Conservation (phyloP, 2,113 vertebrate species). For the Sprattus sprattus region DNA sequence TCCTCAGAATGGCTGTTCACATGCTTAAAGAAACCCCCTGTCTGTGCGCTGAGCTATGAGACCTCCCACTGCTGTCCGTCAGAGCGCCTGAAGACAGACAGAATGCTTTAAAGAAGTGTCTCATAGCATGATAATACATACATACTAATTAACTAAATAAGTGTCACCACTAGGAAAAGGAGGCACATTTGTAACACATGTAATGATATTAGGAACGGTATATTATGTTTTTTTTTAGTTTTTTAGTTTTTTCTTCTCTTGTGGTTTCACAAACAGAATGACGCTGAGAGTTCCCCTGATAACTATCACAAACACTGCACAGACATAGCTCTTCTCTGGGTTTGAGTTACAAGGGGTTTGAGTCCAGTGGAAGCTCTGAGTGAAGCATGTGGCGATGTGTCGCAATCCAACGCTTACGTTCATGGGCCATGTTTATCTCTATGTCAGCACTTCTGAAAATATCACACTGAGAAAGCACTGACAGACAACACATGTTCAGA, state of each 20-base stretch:
- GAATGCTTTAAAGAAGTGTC: too few relatives aligned
- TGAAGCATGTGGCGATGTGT: background rate
- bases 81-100: too few relatives aligned
- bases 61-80: background rate
- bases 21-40: background rate
- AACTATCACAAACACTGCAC: background rate
- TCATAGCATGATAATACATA: too few relatives aligned
- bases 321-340: background rate
- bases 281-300: background rate
- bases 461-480: background rate
- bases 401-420: background rate
- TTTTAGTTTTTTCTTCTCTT: background rate
- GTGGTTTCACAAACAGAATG: background rate
- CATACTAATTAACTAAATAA: too few relatives aligned
- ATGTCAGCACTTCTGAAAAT: background rate
- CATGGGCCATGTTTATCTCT: background rate
- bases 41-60: background rate
- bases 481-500: background rate
- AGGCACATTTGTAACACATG: too few relatives aligned
- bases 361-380: background rate
- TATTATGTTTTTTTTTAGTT: background rate
- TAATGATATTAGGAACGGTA: too few relatives aligned
- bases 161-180: too few relatives aligned
- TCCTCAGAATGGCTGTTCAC: conserved; percentile 19
- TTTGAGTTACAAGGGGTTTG: background rate